Base-by-base conservation (phyloP, 2,113 vertebrate genomes). In the Alectura lathami region DNA sequence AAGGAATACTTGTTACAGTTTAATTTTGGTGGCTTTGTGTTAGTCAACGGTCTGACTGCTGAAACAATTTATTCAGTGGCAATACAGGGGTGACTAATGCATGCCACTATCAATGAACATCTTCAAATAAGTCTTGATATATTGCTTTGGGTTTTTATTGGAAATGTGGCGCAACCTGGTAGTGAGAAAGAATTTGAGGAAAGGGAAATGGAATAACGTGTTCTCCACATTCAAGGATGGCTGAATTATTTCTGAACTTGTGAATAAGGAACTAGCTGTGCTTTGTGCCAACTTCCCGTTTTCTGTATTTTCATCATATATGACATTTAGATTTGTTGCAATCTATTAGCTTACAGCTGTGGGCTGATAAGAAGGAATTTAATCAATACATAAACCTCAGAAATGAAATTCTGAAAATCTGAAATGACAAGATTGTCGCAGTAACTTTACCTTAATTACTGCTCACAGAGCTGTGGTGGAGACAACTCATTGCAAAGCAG, bases 321-420 rank as follows among this genome's bases (percentile, higher is more conserved):
- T 82, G 50, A 48, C 67, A 89, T 86, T 92, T 94, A 77, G 26
- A 88, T 88, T 92, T 91, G 12, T 81, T 89, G 68, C 51, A 86
- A 13, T 47, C 51, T 92, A 53, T 83, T 89, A 86, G 29, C 43
- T 90, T 51, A 30, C 30, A 88, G 24, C 48, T 88, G 9, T 62
- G 86, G 66, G 29, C 48, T 93, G 27, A 30, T 87, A 91, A 85
- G 68, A 89, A 84, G 22, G 60, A 59, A 59, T 86, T 90, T 93
- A n/a, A 62, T 86, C 54, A 89, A 93, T 90, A 95, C 84, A 54
- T 40, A 54, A 75, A 78, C 20, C 45, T 77, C 21, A 86, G 17
- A 83, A 91, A 81, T 45, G 24, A 88, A 97, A 94, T 89, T 68
- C 42, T 40, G 14, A 83, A 97, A 95, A 91, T 45, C 42, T 66